Base-by-base conservation (phyloP, 2,888 invertebrate genomes). In the Folsomia candida region DNA sequence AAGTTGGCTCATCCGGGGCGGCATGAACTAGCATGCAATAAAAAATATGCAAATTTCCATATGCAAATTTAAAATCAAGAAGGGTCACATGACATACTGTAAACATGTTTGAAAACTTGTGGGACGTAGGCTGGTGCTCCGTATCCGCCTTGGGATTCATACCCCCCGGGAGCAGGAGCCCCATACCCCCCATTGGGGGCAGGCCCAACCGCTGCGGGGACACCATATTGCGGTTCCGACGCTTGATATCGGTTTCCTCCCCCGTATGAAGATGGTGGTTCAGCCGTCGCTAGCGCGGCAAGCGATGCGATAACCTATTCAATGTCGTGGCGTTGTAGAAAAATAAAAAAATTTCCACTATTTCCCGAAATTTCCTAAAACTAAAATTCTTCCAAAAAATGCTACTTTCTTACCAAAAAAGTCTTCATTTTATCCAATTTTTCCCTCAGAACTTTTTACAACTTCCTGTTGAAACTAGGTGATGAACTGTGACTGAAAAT, bases 1-100 rank as follows among this genome's bases (percentile, higher is more conserved):
- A 63, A 11, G 59, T 64, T 22, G 73, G 68, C 28, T 73, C 65
- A n/a, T 68, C 67, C 9, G 68, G 14, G 9, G 70, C 67, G 29
- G 68, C 67, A 1, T 70, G 28, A 11, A 73, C 59, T n/a, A n/a
- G n/a, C n/a, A n/a, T n/a, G n/a, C n/a, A n/a, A n/a, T n/a, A 58
- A 58, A 62, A 3, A 69, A 66, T 25, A 66, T 51, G 11, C 66
- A 72, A 1, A 68, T 25, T 9, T 71, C 69, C 2, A 69, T 69
- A 0, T 72, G 69, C 14, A 72, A 60, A n/a, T 72, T 69, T 58
- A 69, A 68, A 2, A 62, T 47, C 2, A 69, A 62, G 18, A 68
- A n/a, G n/a, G n/a, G n/a, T n/a, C n/a, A n/a, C n/a, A n/a, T n/a
- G n/a, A n/a, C n/a, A n/a, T n/a, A n/a, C n/a, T n/a, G 54, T 59